Evolutionary conservation across 2,797 vertebrate genomes (phyloP).

Genomic region (Eleutherodactylus coqui): DNA sequence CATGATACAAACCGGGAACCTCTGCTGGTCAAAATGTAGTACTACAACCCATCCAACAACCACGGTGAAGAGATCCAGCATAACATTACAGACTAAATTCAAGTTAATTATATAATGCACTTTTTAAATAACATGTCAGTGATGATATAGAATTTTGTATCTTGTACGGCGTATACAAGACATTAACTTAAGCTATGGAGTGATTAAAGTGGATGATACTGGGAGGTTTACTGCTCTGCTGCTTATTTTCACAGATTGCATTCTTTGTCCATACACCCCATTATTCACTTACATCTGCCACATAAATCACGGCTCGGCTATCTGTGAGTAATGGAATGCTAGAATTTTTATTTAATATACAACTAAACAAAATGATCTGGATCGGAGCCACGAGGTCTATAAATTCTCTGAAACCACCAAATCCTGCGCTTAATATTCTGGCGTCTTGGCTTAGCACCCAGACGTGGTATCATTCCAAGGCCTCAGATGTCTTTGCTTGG

Average conservation of each 20-base stretch:
- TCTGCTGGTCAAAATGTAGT: background rate
- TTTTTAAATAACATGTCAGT: background rate
- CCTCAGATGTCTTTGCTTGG: background rate
- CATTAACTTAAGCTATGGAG: background rate
- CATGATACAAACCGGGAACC: background rate
- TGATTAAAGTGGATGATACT: background rate
- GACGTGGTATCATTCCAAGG: slow-evolving; percentile 32
- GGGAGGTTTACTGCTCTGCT: background rate
- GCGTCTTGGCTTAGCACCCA: slow-evolving; percentile 35
- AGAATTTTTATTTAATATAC: slow-evolving; percentile 45
- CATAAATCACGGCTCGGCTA: slow-evolving; percentile 1
- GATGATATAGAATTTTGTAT: background rate
- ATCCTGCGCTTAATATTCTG: slow-evolving; percentile 43
- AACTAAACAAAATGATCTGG: slow-evolving; percentile 49
- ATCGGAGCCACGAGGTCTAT: slow-evolving; percentile 12
- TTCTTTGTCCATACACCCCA: slow-evolving; percentile 11
- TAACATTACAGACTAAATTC: background rate
- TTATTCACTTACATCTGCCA: slow-evolving; percentile 32
- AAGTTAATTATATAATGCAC: background rate
- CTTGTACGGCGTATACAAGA: background rate
- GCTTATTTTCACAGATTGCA: slow-evolving; percentile 5
- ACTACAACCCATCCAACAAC: background rate
- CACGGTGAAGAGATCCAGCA: background rate
- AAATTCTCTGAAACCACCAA: slow-evolving; percentile 34
- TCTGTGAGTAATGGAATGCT: slow-evolving; percentile 32